Base-by-base conservation (phyloP, 2,797 vertebrate genomes). In the Spea hammondii region DNA sequence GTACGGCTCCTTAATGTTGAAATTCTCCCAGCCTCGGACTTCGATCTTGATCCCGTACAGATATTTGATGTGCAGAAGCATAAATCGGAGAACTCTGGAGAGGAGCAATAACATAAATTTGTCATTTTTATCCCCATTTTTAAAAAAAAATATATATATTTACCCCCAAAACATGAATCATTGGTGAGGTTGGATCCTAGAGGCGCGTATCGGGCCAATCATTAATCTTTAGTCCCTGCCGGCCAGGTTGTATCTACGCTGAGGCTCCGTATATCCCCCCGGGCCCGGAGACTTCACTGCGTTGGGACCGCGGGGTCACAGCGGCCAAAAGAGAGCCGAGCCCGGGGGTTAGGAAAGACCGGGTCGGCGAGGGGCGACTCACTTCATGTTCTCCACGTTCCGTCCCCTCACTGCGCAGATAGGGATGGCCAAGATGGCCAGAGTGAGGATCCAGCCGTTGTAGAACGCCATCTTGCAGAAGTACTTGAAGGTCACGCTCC, bases 381-480 rank as follows among this genome's bases (percentile, higher is more conserved):
- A 92, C 89, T 88, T 88, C 91, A 92, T 92, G 84, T 92, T 92
- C 80, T 89, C 90, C 0, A 92, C 89, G 5, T 90, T 88, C 60
- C 91, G 84, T 14, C 91, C 91, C 0, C 91, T 67, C 7, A 91
- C 82, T 0, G 90, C 89, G 4, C 91, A 92, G 45, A 91, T 83
- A 0, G 91, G 91, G 73, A 92, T 90, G 60, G 88, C 90, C 0
- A 92, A 70, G 6, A 90, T 76, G 0, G 91, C 91, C 84, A 92
- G 86, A 49, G 88, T 85, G 81, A 92, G 87, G 86, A 92, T 90
- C 89, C 89, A 91, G 82, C 88, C 85, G 0, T 90, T 89, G 84
- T 90, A 92, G 84, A 91, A 91, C 44, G 82, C 85, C 87, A 90
- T 89, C 84, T 92, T 92, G 80, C 89, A 89, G 86, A 91, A 90